Evolutionary conservation across 1,140 invertebrate species (phyloP).

Genomic region (Neodiprion virginianus): DNA sequence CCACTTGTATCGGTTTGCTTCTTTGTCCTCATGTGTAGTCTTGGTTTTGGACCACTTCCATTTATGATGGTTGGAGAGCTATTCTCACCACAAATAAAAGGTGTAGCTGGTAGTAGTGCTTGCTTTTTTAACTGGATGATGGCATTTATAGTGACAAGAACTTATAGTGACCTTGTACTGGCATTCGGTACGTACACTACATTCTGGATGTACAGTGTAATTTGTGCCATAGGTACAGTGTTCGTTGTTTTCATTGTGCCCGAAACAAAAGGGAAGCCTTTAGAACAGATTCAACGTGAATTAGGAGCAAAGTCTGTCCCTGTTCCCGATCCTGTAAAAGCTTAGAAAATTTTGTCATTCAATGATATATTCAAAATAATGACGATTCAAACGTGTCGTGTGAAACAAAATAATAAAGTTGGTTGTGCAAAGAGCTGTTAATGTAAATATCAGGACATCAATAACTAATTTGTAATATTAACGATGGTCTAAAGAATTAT

Average conservation of each 20-base stretch:
- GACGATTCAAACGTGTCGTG: no score
- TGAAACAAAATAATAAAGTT: no score
- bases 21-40: slow-evolving; percentile 79
- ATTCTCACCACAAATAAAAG: slow-evolving; percentile 78
- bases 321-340: background rate
- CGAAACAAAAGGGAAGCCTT: slow-evolving; percentile 89
- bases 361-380: no score
- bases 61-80: slow-evolving; percentile 82
- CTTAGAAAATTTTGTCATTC: no score
- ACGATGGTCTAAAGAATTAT: no score
- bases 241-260: slow-evolving; percentile 82
- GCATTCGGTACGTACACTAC: slow-evolving; percentile 68
- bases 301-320: slow-evolving; percentile 50
- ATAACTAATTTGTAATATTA: no score
- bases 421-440: no score
- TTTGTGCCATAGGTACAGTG: slow-evolving; percentile 73
- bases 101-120: slow-evolving; percentile 76
- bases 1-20: slow-evolving; percentile 75
- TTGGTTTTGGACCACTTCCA: slow-evolving; percentile 81
- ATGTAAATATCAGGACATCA: no score
- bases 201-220: slow-evolving; percentile 82
- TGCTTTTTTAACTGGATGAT: slow-evolving; percentile 80
- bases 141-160: slow-evolving; percentile 83
- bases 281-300: slow-evolving; percentile 81
- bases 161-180: slow-evolving; percentile 69